Conservation (phyloP, 2,797 vertebrate genomes). For the Lithobates pipiens region DNA sequence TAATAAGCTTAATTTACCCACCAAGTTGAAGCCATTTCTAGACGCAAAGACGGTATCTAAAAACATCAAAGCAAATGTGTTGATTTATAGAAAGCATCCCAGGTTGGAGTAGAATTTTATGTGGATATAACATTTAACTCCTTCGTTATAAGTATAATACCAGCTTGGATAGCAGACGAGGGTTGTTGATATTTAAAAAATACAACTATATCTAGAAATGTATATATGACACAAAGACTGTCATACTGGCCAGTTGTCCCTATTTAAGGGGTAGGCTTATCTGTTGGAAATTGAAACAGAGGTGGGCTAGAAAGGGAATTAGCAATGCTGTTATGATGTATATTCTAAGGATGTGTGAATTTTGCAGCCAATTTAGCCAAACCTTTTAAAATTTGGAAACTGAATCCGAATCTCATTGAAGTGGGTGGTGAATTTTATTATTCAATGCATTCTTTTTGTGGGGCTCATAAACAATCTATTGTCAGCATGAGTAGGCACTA, state of each 20-base stretch:
- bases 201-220: background rate
- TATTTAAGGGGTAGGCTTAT: too few species aligned
- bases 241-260: too few species aligned
- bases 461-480: too few species aligned
- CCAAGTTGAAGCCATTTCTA: slow-evolving; percentile 39
- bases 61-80: slow-evolving; percentile 41
- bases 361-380: too few species aligned
- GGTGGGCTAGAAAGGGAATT: background rate
- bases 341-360: too few species aligned
- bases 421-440: too few species aligned
- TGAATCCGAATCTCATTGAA: too few species aligned
- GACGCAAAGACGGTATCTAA: slow-evolving; percentile 10
- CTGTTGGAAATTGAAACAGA: background rate
- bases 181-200: background rate
- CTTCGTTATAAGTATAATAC: background rate
- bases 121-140: background rate
- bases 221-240: background rate
- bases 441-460: too few species aligned
- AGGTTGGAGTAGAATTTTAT: slow-evolving; percentile 2
- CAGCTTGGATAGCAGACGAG: background rate
- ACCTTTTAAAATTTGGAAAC: too few species aligned
- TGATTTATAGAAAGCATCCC: slow-evolving; percentile 21
- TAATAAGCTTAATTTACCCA: slow-evolving; percentile 59
- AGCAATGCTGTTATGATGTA: background rate
- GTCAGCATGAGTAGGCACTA: too few species aligned